phyloP scores from a whole-genome alignment of 2,113 vertebrate genomes.

The Aythya baeri region DNA sequence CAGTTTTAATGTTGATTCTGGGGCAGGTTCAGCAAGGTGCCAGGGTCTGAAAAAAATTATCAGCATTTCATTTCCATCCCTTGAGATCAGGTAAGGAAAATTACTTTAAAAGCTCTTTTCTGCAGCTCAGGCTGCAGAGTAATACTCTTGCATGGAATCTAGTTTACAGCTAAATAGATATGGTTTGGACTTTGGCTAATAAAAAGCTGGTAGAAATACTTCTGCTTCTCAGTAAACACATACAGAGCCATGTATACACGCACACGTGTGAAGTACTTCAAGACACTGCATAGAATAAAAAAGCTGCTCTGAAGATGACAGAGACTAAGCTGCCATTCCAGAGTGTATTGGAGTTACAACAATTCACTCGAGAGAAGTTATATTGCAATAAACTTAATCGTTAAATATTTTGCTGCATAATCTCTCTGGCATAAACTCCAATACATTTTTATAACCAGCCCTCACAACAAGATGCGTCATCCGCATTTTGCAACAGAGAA shows the following conservation, averaged over 20 bases:
- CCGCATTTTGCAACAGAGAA: not conserved
- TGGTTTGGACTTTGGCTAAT: not conserved
- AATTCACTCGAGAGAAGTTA: not conserved
- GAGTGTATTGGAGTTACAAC: not conserved
- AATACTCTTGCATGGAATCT: not conserved
- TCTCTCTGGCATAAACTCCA: not conserved
- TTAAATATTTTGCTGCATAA: rapidly evolving
- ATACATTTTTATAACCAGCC: not conserved
- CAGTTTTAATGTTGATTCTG: not conserved
- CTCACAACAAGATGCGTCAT: not conserved
- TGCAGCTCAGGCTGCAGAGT: not conserved
- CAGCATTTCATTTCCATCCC: not conserved
- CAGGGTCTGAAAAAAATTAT: not conserved
- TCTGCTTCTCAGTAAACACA: not conserved
- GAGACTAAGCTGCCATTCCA: not conserved
- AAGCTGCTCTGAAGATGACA: not conserved
- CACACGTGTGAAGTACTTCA: rapidly evolving
- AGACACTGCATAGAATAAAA: not conserved
- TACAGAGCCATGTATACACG: not conserved
- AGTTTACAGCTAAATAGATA: not conserved
- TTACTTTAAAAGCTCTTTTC: not conserved
- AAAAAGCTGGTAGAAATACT: not conserved
- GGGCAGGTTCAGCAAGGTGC: not conserved
- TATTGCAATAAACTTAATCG: rapidly evolving
- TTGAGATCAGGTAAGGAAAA: not conserved